Evolutionary conservation across 2,797 vertebrate species (phyloP), one percentile per base, ranked within the genome.

Genomic region (Peromyscus melanophrys): DNA sequence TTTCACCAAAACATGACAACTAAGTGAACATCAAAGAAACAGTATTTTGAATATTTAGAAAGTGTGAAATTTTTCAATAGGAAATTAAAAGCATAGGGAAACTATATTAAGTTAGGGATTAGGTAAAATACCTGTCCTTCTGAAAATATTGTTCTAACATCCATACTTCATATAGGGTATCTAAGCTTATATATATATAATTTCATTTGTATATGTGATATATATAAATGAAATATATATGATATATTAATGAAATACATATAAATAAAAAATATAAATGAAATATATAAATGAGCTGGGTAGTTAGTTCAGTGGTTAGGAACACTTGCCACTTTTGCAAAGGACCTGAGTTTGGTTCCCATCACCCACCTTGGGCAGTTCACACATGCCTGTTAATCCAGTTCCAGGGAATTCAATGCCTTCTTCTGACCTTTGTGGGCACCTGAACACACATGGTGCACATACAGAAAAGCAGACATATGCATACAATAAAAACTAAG

Each of bases 11-110:
- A 94, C 43, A n/a, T 91, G 83, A 73, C 8, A 87, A 94, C 80
- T 77, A 91, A 73, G 0, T 67, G 46, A 91, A 78, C 16, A 67
- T 55, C 34, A 94, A 88, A 91, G 63, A 93, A 94, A 85, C 19
- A 90, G 4, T 82, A 85, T 84, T 93, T 57, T 84, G 40, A 91
- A 57, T 82, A 95, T 87, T 91, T 43, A 59, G 6, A 82, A 94
- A 88, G 76, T 59, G 6, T 67, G 31, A 75, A 90, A 82, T 78
- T 12, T 86, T 92, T 59, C 40, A 75, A 78, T 4, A 73, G 52
- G 16, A 94, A 87, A 90, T 92, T 89, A 89, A 92, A 95, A 88
- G 49, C n/a, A 34, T 92, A 29, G 49, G 27, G 10, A 92, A 95
- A 67, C 71, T 46, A 17, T 76, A 89, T 89, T 90, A 93, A 89